These are phyloP conservation scores for Acrossocheilus wenchowensis DNA, from an alignment of 2,797 vertebrate genomes.

Conservation along the genomic window DNA sequence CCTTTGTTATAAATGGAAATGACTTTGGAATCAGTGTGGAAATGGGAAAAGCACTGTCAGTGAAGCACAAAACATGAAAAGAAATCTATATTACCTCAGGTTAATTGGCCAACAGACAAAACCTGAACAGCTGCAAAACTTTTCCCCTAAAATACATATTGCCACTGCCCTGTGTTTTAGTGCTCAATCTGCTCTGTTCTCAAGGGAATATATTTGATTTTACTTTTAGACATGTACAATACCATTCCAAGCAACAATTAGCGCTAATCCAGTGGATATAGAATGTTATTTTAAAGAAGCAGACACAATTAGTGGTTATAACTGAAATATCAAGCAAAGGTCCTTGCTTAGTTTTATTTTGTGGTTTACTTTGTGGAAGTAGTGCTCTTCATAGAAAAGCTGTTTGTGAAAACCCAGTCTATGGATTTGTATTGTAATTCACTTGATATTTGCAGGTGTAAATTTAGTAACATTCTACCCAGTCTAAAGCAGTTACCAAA, in stretches of 20 bases:
- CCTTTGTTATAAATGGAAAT: conserved; percentile 46
- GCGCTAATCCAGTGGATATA: not conserved
- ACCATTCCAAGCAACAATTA: not conserved
- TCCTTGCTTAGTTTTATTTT: not conserved
- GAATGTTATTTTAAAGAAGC: not conserved
- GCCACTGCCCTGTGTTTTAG: not conserved
- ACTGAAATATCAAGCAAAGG: not conserved
- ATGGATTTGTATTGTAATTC: not conserved
- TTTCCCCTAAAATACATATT: not conserved
- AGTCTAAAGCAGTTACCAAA: no score
- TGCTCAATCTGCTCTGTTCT: conserved; percentile 8
- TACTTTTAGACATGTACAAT: no score
- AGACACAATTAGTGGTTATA: not conserved
- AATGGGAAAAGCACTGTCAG: conserved; percentile 10
- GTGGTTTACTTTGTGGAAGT: not conserved
- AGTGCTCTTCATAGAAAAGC: not conserved
- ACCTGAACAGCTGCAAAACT: not conserved
- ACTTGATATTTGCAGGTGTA: not conserved
- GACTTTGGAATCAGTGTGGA: conserved; percentile 2
- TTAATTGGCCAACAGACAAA: conserved; percentile 13
- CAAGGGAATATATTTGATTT: not conserved
- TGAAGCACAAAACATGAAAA: conserved; percentile 15
- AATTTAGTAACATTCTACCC: no score
- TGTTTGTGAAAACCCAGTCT: not conserved
- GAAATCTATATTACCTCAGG: conserved; percentile 13